Evolutionary conservation across 2,888 invertebrate genomes (phyloP), one percentile per base, ranked within the genome.

Genomic region (Phorcus lineatus): DNA sequence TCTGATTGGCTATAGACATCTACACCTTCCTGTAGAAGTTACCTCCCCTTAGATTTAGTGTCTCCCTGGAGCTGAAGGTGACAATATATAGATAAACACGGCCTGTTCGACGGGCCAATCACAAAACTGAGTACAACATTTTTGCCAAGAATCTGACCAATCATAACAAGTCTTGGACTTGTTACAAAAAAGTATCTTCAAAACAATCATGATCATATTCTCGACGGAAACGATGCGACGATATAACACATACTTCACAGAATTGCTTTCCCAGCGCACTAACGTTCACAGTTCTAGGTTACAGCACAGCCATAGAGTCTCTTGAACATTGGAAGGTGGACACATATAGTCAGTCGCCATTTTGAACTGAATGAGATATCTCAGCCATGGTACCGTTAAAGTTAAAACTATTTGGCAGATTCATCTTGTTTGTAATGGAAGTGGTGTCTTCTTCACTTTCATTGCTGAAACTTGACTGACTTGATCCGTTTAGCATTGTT

Each of bases 31-130:
- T 70, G 70, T 31, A 19, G 19, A 19, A 36, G 70, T 70, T 70
- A 36, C 36, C 70, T 70, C 70, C 70, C 70, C 70, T 70, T 70
- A 36, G 70, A 62, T 70, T 70, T 70, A 70, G 70, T 40, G 70
- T 70, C 70, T 36, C 70, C 67, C 19, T 31, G 70, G 40, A 70
- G 70, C 36, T 36, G 19, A 17, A 70, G 40, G 70, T 70, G 70
- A 70, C 70, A 70, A 40, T 36, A 70, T 70, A 70, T 9, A 36
- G 70, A 36, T 70, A 70, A 70, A 70, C 70, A n/a, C 40, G 40
- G 70, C 36, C 70, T 36, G 31, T 70, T 40, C 40, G n/a, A 40
- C 40, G 70, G 70, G 36, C 70, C 70, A 70, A 70, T 70, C 70
- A 70, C 70, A 70, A 70, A n/a, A 70, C 31, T 40, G 40, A 40